Evolutionary conservation across 92 coral and sea anemone genomes (phyloP).

Genomic region (Umimayanthus chanpuru): DNA sequence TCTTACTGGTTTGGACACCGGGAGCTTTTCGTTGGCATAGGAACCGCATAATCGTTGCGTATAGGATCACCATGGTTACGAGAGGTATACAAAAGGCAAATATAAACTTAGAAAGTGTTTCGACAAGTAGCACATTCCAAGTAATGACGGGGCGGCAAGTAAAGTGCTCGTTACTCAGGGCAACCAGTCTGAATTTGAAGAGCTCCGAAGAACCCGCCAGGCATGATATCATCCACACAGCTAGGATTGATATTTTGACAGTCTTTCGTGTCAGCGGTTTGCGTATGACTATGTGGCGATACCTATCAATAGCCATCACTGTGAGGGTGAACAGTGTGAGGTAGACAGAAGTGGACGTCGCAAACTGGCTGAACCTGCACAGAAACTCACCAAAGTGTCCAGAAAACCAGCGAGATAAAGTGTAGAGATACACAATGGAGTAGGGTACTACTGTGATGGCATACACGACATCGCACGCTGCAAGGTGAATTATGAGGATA

Average conservation of each 20-base stretch:
- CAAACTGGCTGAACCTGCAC: slow-evolving; percentile 10
- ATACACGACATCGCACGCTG: slow-evolving; percentile 16
- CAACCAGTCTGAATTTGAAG: background rate
- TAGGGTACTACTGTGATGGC: slow-evolving; percentile 13
- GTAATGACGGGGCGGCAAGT: background rate
- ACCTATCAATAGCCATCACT: slow-evolving; percentile 25
- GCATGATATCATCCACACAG: background rate
- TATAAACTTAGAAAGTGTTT: slow-evolving; percentile 7
- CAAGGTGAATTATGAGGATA: slow-evolving; percentile 30
- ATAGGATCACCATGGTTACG: background rate
- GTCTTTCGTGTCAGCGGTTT: slow-evolving; percentile 22
- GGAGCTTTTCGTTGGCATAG: slow-evolving; percentile 15
- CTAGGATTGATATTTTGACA: background rate
- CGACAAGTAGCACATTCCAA: background rate
- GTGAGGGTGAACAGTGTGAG: background rate
- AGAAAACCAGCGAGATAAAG: background rate
- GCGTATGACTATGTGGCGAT: background rate
- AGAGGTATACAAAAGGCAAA: slow-evolving; percentile 11
- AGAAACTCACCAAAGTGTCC: slow-evolving; percentile 14
- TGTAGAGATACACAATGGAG: background rate
- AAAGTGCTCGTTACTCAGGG: background rate
- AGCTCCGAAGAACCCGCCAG: background rate
- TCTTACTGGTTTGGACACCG: slow-evolving; percentile 12
- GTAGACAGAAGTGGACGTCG: slow-evolving; percentile 1
- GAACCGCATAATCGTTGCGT: background rate